A percentile compares a stretch with the other conserved stretches of the same genome.
Conservation (phyloP, 2,888 invertebrate species). For the Bruchidius siliquastri region DNA sequence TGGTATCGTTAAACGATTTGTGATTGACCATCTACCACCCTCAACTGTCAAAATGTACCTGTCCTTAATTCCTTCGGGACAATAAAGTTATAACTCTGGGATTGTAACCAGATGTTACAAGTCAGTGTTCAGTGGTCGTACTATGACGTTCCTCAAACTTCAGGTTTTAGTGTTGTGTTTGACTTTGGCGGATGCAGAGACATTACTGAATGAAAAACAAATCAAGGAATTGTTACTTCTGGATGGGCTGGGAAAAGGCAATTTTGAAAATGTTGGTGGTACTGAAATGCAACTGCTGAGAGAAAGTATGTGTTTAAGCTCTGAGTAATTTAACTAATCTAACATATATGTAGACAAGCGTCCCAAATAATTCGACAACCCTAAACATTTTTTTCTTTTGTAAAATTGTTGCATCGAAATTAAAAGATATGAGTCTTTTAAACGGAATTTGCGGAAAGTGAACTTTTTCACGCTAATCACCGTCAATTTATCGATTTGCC, state of each 20-base stretch:
- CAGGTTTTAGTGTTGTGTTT: background rate
- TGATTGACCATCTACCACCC: background rate
- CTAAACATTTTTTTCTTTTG: too few species aligned
- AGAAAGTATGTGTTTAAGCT: background rate
- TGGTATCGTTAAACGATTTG: background rate
- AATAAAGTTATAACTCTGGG: background rate
- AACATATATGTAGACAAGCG: too few species aligned
- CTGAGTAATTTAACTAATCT: too few species aligned
- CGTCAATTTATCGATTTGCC: too few species aligned
- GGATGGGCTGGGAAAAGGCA: background rate
- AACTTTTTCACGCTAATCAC: too few species aligned
- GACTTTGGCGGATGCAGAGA: background rate
- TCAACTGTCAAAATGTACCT: background rate
- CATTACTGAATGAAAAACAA: background rate
- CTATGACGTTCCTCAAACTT: background rate
- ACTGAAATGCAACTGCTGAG: background rate
- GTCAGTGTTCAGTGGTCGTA: background rate
- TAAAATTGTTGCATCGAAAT: too few species aligned
- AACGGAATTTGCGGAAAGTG: too few species aligned
- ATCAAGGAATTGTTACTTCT: background rate
- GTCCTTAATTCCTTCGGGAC: background rate
- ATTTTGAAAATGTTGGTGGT: background rate
- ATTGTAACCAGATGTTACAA: background rate
- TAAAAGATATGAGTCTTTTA: too few species aligned
- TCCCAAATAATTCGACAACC: too few species aligned